phyloP scores from a whole-genome alignment of 2,797 vertebrate species.

The Eulemur rubriventer region DNA sequence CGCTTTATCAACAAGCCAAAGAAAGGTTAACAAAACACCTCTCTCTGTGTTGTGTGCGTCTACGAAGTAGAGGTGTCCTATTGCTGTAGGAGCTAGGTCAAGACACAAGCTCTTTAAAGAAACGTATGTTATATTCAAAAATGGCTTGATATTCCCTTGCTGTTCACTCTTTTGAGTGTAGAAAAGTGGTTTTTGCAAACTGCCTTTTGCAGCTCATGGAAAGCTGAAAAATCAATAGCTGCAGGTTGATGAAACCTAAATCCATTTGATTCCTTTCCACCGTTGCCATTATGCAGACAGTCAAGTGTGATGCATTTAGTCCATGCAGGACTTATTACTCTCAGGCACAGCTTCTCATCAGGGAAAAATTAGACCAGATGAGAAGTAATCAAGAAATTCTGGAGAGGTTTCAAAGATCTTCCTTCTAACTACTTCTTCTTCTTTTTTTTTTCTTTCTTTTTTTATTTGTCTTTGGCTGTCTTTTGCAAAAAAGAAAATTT shows the following conservation, averaged over 20 bases:
- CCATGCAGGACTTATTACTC: slow-evolving; percentile 76
- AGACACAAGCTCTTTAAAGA: slow-evolving; percentile 45
- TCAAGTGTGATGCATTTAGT: slow-evolving; percentile 76
- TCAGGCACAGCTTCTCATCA: slow-evolving; percentile 77
- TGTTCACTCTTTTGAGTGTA: slow-evolving; percentile 66
- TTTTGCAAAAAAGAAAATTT: slow-evolving; percentile 66
- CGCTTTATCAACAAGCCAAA: background rate
- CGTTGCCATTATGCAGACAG: slow-evolving; percentile 71
- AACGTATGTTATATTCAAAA: background rate
- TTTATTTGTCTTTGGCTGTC: slow-evolving; percentile 10
- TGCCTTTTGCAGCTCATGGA: slow-evolving; percentile 48
- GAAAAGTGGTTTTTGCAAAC: slow-evolving; percentile 59
- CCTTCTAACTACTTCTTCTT: slow-evolving; percentile 44
- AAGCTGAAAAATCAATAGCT: slow-evolving; percentile 65
- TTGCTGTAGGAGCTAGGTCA: background rate
- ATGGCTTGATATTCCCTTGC: slow-evolving; percentile 6
- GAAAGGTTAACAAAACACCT: background rate
- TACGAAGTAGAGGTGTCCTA: background rate
- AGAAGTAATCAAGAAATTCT: slow-evolving; percentile 78
- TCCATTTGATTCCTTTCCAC: slow-evolving; percentile 70
- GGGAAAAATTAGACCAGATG: slow-evolving; percentile 79
- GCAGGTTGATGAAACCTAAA: slow-evolving; percentile 73
- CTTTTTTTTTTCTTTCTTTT: background rate
- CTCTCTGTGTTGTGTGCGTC: background rate
- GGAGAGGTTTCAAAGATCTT: slow-evolving; percentile 63